A percentile compares a stretch with the other conserved stretches of the same genome.
Evolutionary conservation across 2,113 vertebrate genomes (phyloP).

Genomic region (Sinocyclocheilus anshuiensis): DNA sequence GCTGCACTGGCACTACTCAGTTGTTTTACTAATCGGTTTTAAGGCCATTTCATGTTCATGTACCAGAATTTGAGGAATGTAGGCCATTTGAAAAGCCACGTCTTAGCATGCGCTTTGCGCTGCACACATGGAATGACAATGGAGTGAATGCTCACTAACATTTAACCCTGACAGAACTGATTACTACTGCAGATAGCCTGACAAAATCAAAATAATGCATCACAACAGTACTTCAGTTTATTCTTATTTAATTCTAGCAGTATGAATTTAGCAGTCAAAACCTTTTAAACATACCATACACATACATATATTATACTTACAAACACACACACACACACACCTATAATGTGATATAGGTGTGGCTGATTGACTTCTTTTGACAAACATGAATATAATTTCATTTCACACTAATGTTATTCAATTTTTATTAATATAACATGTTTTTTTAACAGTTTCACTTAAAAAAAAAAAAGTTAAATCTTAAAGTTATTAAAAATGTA

Average conservation of each 20-base stretch:
- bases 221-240: background rate
- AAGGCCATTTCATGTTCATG: constrained; percentile 71
- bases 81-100: constrained; percentile 73
- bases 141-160: background rate
- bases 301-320: too few relatives aligned
- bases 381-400: too few relatives aligned
- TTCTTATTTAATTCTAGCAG: background rate
- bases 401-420: too few relatives aligned
- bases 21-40: constrained; percentile 77
- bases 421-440: too few relatives aligned
- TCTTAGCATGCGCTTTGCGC: constrained; percentile 54
- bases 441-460: too few relatives aligned
- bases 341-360: too few relatives aligned
- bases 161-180: constrained; percentile 1
- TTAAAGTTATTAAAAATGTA: too few relatives aligned
- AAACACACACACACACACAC: too few relatives aligned
- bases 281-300: too few relatives aligned
- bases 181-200: background rate
- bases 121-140: constrained; percentile 51
- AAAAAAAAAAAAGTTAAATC: too few relatives aligned
- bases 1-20: constrained; percentile 68
- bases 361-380: too few relatives aligned
- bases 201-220: background rate
- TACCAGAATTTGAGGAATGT: constrained; percentile 81
- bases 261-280: too few relatives aligned